Percentiles rank a stretch among this genome's conserved stretches.
Conservation (phyloP, 2,113 vertebrate genomes). For the Neoarius graeffei region DNA sequence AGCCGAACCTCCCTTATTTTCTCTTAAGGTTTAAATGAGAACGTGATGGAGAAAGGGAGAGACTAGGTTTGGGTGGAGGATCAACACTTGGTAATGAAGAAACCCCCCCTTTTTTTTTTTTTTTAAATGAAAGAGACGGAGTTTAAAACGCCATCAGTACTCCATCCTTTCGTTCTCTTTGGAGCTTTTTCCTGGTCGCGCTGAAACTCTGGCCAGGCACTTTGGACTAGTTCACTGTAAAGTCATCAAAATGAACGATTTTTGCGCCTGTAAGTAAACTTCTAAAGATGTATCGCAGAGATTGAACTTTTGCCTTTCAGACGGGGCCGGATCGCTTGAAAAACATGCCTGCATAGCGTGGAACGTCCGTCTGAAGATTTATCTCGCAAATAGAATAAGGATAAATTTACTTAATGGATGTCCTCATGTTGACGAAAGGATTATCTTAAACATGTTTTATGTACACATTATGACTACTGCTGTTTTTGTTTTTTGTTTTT, state of each 20-base stretch:
- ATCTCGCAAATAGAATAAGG: conserved; percentile 60
- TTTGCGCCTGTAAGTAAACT: conserved; percentile 23
- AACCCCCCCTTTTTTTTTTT: not conserved
- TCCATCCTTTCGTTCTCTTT: not conserved
- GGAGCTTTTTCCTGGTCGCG: not conserved
- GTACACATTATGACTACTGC: conserved; percentile 71
- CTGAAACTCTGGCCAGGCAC: conserved; percentile 1
- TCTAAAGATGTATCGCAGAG: conserved; percentile 32
- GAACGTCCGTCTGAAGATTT: conserved; percentile 56
- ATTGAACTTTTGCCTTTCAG: conserved; percentile 24
- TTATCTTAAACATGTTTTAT: conserved; percentile 64
- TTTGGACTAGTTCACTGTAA: conserved; percentile 17
- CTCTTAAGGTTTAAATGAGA: not conserved
- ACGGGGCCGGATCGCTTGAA: conserved; percentile 13
- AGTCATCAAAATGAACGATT: not conserved
- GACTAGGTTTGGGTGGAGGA: not conserved
- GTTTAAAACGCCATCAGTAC: not conserved
- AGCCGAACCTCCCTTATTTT: not conserved
- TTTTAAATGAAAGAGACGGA: not conserved
- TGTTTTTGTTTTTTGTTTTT: conserved; percentile 46
- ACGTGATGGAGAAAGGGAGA: not conserved
- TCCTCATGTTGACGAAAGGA: conserved; percentile 60
- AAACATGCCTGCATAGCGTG: conserved; percentile 28
- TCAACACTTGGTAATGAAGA: conserved; percentile 14
- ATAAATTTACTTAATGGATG: conserved; percentile 58